Conservation (phyloP, 2,888 invertebrate genomes). For the Villa cingulata region DNA sequence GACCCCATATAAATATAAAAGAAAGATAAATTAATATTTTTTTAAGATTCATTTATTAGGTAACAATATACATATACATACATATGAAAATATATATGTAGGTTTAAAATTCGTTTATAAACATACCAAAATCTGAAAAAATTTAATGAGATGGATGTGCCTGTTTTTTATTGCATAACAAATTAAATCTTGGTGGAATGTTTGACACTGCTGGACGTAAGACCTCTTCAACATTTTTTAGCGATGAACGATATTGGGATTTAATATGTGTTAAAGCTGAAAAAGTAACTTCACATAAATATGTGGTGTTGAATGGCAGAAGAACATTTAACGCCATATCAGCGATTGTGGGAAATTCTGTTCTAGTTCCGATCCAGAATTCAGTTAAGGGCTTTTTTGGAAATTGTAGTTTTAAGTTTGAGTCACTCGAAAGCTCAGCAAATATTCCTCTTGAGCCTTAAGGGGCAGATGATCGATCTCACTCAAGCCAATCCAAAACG, state of each 20-base stretch:
- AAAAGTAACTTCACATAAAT: constrained; percentile 1
- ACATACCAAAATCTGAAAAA: background rate
- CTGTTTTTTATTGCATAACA: constrained; percentile 1
- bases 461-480: background rate
- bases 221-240: background rate
- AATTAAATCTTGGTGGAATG: background rate
- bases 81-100: no score
- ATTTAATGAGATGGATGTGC: background rate
- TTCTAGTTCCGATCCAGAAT: background rate
- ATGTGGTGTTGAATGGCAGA: constrained; percentile 1
- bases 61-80: no score
- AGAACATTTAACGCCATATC: background rate
- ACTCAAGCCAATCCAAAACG: background rate
- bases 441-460: constrained; percentile 1
- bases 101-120: background rate
- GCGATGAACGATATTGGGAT: constrained; percentile 1
- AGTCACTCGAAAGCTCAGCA: background rate
- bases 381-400: background rate
- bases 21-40: background rate
- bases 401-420: background rate
- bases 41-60: background rate
- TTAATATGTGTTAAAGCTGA: background rate
- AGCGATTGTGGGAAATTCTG: background rate
- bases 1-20: background rate
- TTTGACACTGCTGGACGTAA: constrained; percentile 1